These are phyloP conservation scores for Percopsis transmontana DNA, from an alignment of 2,113 vertebrate species.

Conservation along the genomic window DNA sequence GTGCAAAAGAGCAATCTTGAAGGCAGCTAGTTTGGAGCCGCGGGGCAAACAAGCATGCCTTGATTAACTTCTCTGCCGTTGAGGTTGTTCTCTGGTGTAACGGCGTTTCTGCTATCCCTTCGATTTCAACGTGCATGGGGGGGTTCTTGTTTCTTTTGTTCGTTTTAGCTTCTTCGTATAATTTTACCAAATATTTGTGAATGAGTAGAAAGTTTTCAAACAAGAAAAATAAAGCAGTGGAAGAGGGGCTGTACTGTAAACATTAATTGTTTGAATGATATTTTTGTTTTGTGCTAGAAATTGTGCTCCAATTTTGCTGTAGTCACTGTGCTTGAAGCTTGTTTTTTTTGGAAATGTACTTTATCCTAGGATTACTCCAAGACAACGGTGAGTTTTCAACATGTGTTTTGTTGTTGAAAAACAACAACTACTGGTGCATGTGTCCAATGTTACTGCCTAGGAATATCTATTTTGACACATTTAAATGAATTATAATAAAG, in stretches of 20 bases:
- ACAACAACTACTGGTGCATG: background rate
- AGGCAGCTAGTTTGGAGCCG: conserved; percentile 53
- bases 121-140: conserved; percentile 5
- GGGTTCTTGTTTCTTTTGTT: background rate
- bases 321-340: conserved; percentile 20
- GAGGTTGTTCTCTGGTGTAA: conserved; percentile 11
- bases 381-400: conserved; percentile 43
- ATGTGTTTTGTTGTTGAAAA: conserved; percentile 42
- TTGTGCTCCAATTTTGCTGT: conserved; percentile 7
- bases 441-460: background rate
- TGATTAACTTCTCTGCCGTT: conserved; percentile 60
- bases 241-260: no score
- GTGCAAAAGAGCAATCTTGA: conserved; percentile 45
- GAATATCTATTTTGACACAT: background rate
- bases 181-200: background rate
- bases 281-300: background rate
- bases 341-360: conserved; percentile 31
- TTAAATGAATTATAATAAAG: background rate
- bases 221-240: background rate
- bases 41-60: conserved; percentile 71
- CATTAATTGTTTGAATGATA: no score
- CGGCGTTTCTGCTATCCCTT: conserved; percentile 4
- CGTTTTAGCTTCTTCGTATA: background rate
- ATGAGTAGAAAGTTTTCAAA: background rate
- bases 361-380: conserved; percentile 26